Evolutionary conservation across 2,797 vertebrate genomes (phyloP), one percentile per base, ranked within the genome.

Genomic region (Tarsius wallacei): DNA sequence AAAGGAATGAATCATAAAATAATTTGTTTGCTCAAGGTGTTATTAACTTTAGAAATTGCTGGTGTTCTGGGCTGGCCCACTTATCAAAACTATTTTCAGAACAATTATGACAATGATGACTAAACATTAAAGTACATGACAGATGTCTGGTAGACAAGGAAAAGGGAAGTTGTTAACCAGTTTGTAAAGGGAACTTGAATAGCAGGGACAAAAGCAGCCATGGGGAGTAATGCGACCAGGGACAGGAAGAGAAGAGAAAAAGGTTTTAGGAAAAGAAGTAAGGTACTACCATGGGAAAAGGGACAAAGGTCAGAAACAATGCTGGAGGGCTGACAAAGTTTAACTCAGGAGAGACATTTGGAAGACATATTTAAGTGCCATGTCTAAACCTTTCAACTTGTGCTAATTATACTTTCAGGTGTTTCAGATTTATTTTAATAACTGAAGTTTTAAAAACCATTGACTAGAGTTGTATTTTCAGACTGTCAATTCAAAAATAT

Each of bases 1-100:
- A 92, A 94, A 91, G 87, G 77, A 94, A 42, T 97, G 96, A 96
- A 86, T 97, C 96, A 98, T 90, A 94, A 95, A 94, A 87, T 94
- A 82, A 97, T 96, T 90, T 88, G 81, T 97, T 97, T 96, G 96
- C 77, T 86, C 36, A 96, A 91, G 91, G 89, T 95, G 61, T 93
- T 80, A 96, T 83, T 96, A 95, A 33, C 80, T 66, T 49, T 77
- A 89, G 90, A 94, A 96, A 89, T n/a, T 93, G 91, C 94, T 97
- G 31, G 36, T 78, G 51, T 94, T 91, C 83, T 87, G 47, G 96
- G 63, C 42, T 89, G 74, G 78, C 36, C 61, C 64, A 86, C 53
- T 90, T 80, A 82, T 61, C 95, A 87, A 70, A 61, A 84, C 71
- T 93, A 61, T 94, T 94, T 96, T 93, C 77, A 93, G 89, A 91